phyloP scores from a whole-genome alignment of 2,888 invertebrate genomes.

The Ditula angustiorana region DNA sequence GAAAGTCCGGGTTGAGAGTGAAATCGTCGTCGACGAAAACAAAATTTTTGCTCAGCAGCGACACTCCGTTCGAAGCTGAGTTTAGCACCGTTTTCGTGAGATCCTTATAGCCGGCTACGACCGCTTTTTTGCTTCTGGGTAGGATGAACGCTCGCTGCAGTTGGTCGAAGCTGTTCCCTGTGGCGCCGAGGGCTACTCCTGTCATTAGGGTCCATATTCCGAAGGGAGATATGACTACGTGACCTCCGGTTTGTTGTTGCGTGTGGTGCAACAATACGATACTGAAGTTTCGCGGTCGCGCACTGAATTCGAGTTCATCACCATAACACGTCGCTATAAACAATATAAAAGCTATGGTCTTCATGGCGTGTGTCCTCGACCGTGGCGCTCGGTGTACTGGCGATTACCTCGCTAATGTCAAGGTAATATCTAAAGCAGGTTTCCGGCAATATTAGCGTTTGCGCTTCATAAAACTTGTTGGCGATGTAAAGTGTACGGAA shows the following conservation, averaged over 20 bases:
- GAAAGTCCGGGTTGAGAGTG: slow-evolving; percentile 60
- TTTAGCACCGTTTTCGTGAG: slow-evolving; percentile 64
- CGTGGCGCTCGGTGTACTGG: slow-evolving; percentile 62
- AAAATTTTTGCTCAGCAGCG: slow-evolving; percentile 70
- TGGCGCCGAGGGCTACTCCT: slow-evolving; percentile 72
- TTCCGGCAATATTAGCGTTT: slow-evolving; percentile 28
- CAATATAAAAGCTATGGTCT: slow-evolving; percentile 55
- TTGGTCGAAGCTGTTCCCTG: slow-evolving; percentile 66
- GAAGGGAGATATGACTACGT: slow-evolving; percentile 79
- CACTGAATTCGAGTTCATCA: slow-evolving; percentile 65
- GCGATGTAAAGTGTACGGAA: neutral
- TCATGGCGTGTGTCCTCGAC: slow-evolving; percentile 60
- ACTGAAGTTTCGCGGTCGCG: slow-evolving; percentile 74
- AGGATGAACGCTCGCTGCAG: slow-evolving; percentile 68
- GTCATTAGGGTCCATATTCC: slow-evolving; percentile 82
- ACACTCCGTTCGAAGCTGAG: slow-evolving; percentile 65
- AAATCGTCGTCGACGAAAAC: slow-evolving; percentile 74
- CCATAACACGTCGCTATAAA: slow-evolving; percentile 63
- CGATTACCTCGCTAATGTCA: slow-evolving; percentile 61
- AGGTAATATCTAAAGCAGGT: slow-evolving; percentile 46
- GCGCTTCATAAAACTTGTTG: neutral
- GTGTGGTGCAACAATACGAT: slow-evolving; percentile 74
- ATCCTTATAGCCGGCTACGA: slow-evolving; percentile 65
- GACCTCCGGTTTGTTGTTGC: slow-evolving; percentile 66
- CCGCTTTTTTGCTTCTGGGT: slow-evolving; percentile 56